phyloP scores from a whole-genome alignment of 2,113 vertebrate genomes.

The Monarcha castaneiventris region DNA sequence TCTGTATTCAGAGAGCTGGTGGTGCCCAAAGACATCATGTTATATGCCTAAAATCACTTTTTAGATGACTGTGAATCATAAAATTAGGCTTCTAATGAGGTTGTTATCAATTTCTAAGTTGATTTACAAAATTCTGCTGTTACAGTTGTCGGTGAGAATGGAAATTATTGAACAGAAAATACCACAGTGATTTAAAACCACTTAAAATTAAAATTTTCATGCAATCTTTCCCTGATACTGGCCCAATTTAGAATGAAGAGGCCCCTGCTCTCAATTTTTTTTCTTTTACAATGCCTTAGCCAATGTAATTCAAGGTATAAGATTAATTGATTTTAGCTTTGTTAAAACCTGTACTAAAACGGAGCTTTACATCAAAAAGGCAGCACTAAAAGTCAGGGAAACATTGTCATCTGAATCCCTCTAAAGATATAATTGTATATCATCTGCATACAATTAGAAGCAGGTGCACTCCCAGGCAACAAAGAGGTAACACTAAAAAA shows the following conservation, averaged over 20 bases:
- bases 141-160: neutral
- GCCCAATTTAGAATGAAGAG: neutral
- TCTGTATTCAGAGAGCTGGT: neutral
- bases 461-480: slow-evolving; percentile 7
- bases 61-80: neutral
- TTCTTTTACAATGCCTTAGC: neutral
- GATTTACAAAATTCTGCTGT: neutral
- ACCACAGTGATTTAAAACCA: neutral
- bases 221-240: neutral
- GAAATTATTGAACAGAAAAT: neutral
- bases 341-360: neutral
- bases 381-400: neutral
- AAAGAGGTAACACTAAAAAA: neutral
- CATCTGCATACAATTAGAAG: slow-evolving; percentile 17
- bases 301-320: neutral
- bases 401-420: neutral
- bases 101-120: neutral
- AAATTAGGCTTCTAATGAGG: neutral
- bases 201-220: slow-evolving; percentile 1
- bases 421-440: neutral
- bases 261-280: neutral
- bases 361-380: neutral
- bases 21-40: neutral
- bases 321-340: neutral
- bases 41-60: neutral